A percentile compares a stretch with the other conserved stretches of the same genome.
phyloP scores from a whole-genome alignment of 1,140 invertebrate species.

The Meloidogyne exigua region DNA sequence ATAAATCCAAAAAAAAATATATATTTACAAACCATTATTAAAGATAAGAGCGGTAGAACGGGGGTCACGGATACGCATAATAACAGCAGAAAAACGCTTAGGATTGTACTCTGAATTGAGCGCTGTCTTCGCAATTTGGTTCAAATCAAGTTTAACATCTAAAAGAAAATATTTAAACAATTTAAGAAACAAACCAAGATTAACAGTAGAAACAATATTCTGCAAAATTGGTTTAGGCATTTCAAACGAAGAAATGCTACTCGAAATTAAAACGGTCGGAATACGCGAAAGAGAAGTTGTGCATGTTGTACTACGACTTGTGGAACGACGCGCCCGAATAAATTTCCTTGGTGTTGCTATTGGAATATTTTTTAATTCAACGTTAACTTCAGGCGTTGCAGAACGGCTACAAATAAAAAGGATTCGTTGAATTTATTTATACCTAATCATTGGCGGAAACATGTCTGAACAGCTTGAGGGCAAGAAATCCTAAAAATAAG shows the following conservation, averaged over 20 bases:
- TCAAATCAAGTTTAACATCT: constrained; percentile 79
- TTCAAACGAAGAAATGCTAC: constrained; percentile 33
- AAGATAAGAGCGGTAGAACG: constrained; percentile 97
- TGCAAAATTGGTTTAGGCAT: constrained; percentile 36
- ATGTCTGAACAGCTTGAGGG: not conserved
- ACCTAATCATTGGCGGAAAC: not conserved
- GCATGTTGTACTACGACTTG: not conserved
- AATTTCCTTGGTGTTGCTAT: not conserved
- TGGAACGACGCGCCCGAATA: not conserved
- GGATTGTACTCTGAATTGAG: constrained; percentile 89
- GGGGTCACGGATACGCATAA: constrained; percentile 97
- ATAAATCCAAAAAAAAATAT: not conserved
- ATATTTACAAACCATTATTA: constrained; percentile 75
- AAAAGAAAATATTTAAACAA: not conserved
- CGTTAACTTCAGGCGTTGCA: not conserved
- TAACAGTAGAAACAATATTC: constrained; percentile 62
- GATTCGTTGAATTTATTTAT: not conserved
- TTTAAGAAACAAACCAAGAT: constrained; percentile 40
- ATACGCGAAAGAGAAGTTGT: constrained; percentile 38
- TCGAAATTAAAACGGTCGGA: constrained; percentile 42
- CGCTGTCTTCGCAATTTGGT: constrained; percentile 95
- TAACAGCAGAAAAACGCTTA: constrained; percentile 98
- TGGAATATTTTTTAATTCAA: not conserved
- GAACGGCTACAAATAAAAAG: not conserved
- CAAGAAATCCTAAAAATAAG: not conserved